Base-by-base conservation (phyloP, 2,113 vertebrate species). In the Hemiprocne comata region DNA sequence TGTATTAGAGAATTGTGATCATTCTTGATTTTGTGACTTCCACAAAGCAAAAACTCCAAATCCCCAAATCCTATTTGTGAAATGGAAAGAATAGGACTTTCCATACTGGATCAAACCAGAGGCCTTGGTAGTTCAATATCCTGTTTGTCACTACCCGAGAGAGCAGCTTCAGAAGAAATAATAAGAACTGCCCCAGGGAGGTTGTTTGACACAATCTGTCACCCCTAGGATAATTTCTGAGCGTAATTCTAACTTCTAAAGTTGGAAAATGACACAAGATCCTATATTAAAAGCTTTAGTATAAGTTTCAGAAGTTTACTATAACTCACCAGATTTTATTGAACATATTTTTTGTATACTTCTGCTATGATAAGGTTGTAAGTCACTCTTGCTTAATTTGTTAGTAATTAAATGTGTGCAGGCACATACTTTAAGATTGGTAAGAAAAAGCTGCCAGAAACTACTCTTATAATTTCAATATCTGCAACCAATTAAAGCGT, bases 1-100 rank as follows among this genome's bases (percentile, higher is more conserved):
- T 96, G 61, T 3, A 29, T 96, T 96, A 96, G 29, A 40, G 46
- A 96, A 94, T 88, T 96, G 83, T 96, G 94, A 94, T 90, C 53
- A 57, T 94, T 92, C 87, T 71, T 33, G 55, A 90, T 91, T 94
- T 81, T 90, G 85, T 67, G 79, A 96, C 66, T 95, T 90, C 66
- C 70, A 86, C 54, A 84, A 78, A 80, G 82, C 42, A 64, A 91
- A 91, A 88, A 28, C 64, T 91, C 44, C 33, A 87, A 91, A 67
- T 38, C 38, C 34, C 29, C 20, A 85, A 83, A 83, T 66, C 36
- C 36, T 88, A n/a, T 90, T 94, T 72, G 70, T 36, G 48, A 96
- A 93, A 69, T 7, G 11, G 81, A 87, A 82, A 87, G 80, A 95
- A 95, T 75, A 93, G 88, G 40, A 82, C 40, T 94, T 92, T 90